phyloP scores from a whole-genome alignment of 2,888 invertebrate species.

The Tachina grossa region DNA sequence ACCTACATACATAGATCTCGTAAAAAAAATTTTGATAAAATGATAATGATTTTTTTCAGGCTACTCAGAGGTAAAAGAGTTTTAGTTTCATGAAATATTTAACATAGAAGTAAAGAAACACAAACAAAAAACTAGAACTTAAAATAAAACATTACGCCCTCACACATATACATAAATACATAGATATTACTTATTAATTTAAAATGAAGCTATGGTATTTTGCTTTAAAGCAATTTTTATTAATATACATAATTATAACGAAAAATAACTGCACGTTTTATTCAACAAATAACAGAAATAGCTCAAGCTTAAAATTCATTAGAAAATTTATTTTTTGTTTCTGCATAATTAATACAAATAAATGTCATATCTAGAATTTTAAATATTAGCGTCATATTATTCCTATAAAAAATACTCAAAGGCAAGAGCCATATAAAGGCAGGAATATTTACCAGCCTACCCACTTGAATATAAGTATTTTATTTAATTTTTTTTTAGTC shows the following conservation, averaged over 20 bases:
- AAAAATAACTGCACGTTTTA: conserved; percentile 27
- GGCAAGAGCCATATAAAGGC: conserved; percentile 17
- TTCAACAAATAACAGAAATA: background rate
- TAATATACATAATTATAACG: background rate
- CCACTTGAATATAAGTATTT: background rate
- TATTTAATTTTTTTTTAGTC: background rate
- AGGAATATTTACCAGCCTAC: conserved; percentile 18
- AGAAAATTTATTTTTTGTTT: background rate
- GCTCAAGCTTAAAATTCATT: background rate
- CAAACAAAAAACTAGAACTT: too few relatives aligned
- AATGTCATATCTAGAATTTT: conserved; percentile 31
- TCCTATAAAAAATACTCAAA: background rate
- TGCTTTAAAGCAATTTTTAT: background rate
- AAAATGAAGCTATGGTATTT: background rate
- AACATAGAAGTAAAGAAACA: too few relatives aligned
- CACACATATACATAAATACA: too few relatives aligned
- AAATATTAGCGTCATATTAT: conserved; percentile 22
- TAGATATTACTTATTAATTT: too few relatives aligned
- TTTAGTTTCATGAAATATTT: too few relatives aligned
- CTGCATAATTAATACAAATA: background rate
- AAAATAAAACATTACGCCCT: too few relatives aligned
- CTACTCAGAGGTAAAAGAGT: too few relatives aligned
- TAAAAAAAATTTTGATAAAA: too few relatives aligned
- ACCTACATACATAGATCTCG: too few relatives aligned
- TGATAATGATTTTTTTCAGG: too few relatives aligned